Percentiles rank a stretch among this genome's conserved stretches.
Evolutionary conservation across 2,888 invertebrate genomes (phyloP).

Genomic region (Conistra vaccinii): DNA sequence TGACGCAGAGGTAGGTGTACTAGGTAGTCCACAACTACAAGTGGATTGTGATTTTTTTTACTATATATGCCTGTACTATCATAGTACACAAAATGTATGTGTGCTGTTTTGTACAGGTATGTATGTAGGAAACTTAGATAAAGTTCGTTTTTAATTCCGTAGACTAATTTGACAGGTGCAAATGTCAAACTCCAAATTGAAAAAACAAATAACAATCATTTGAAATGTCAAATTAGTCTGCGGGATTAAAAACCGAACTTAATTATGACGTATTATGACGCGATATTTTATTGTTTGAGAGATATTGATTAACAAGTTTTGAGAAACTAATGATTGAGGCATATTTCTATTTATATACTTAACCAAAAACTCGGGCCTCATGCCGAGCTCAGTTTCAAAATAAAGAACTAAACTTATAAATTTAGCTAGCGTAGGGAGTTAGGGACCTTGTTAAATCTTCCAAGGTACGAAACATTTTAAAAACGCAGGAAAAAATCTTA

Average conservation of each 20-base stretch:
- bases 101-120: too few relatives aligned
- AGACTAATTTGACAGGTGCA: too few relatives aligned
- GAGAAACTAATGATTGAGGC: background rate
- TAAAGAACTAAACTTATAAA: constrained; percentile 15
- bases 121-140: too few relatives aligned
- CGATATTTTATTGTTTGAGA: background rate
- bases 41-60: background rate
- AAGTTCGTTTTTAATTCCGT: too few relatives aligned
- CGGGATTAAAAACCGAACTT: too few relatives aligned
- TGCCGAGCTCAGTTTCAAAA: background rate
- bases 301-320: background rate
- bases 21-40: background rate
- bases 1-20: background rate
- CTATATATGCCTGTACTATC: too few relatives aligned
- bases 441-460: constrained; percentile 8
- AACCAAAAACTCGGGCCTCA: background rate
- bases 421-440: background rate
- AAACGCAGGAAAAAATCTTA: background rate
- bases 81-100: too few relatives aligned
- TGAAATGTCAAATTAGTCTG: too few relatives aligned
- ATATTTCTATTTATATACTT: background rate
- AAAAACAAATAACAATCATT: too few relatives aligned
- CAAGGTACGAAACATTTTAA: background rate
- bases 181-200: too few relatives aligned
- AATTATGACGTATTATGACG: background rate